phyloP scores from a whole-genome alignment of 2,113 vertebrate genomes.

The Phasianus colchicus region DNA sequence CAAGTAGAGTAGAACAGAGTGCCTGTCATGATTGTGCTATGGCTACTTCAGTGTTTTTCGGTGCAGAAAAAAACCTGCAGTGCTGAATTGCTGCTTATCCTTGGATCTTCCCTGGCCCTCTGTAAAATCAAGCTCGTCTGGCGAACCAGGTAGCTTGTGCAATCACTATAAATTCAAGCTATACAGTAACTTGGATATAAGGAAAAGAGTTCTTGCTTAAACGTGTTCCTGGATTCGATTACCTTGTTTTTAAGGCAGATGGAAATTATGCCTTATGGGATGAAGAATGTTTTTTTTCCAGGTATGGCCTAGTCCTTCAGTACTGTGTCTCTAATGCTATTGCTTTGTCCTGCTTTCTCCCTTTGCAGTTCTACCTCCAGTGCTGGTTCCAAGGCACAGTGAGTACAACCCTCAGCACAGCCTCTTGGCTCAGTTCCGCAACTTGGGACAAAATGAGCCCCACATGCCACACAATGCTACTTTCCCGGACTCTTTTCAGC shows the following conservation, averaged over 20 bases:
- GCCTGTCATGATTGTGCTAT: not conserved
- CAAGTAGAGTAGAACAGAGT: not conserved
- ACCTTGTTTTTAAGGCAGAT: not conserved
- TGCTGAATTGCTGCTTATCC: not conserved
- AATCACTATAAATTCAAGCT: not conserved
- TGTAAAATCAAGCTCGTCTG: not conserved
- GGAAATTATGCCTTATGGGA: not conserved
- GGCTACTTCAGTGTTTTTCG: not conserved
- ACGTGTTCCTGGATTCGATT: not conserved
- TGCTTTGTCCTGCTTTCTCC: not conserved
- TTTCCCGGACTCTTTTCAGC: conserved; percentile 92
- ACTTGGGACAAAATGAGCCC: conserved; percentile 92
- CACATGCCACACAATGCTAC: conserved; percentile 98
- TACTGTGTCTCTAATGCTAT: not conserved
- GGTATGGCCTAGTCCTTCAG: not conserved
- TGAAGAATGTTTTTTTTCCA: not conserved
- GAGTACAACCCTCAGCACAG: conserved; percentile 99
- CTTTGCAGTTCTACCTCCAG: conserved; percentile 91
- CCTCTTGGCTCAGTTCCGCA: conserved; percentile 95
- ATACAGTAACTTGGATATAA: not conserved
- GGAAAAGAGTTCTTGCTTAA: conserved; percentile 28
- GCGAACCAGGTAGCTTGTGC: not conserved
- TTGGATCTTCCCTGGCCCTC: not conserved
- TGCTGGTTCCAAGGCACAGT: conserved; percentile 97
- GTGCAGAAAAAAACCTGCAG: not conserved